Conservation (phyloP, 1,140 invertebrate genomes). For the Babylonia areolata region DNA sequence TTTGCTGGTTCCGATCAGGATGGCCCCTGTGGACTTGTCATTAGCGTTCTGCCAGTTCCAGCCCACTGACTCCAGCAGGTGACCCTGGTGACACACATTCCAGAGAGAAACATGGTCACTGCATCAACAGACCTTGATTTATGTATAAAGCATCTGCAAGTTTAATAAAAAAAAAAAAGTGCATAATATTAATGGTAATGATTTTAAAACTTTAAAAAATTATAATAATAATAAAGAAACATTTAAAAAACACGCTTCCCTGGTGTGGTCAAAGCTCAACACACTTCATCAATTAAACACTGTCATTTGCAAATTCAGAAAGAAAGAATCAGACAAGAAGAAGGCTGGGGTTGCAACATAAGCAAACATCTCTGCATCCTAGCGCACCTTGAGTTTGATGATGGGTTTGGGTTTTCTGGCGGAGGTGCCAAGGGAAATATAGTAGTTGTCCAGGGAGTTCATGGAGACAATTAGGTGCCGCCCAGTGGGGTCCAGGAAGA, state of each 20-base stretch:
- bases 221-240: too few relatives aligned
- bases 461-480: constrained; percentile 89
- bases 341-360: too few relatives aligned
- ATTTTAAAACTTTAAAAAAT: too few relatives aligned
- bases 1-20: constrained; percentile 91
- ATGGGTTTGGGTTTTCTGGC: constrained; percentile 82
- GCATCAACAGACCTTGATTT: too few relatives aligned
- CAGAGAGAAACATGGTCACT: background rate
- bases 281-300: too few relatives aligned
- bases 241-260: too few relatives aligned
- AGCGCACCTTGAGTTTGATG: constrained; percentile 73
- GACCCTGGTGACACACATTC: constrained; percentile 77
- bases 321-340: too few relatives aligned
- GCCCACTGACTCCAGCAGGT: constrained; percentile 92
- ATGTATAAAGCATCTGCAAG: too few relatives aligned
- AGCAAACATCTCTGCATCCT: background rate
- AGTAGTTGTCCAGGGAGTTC: constrained; percentile 85
- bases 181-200: too few relatives aligned
- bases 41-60: constrained; percentile 87
- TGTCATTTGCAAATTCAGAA: too few relatives aligned
- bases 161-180: too few relatives aligned
- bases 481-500: constrained; percentile 92
- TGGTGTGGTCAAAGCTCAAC: too few relatives aligned
- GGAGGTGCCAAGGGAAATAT: constrained; percentile 81
- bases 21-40: constrained; percentile 83